Conservation (phyloP, 64 coral and sea anemone genomes). For the Montipora sp. region DNA sequence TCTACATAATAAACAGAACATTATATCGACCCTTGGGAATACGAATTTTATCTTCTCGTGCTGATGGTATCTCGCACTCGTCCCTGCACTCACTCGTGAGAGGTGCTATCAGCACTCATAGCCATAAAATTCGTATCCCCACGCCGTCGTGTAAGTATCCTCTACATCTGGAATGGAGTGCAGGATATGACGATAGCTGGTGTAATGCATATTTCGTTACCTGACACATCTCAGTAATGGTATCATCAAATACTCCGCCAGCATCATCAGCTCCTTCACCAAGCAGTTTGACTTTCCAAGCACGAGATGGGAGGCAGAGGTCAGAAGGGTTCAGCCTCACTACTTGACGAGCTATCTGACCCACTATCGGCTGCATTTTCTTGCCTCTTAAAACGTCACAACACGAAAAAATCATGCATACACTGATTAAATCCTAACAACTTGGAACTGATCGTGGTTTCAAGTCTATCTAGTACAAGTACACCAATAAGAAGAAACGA, state of each 20-base stretch:
- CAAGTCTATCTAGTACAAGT: too few relatives aligned
- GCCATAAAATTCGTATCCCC: too few relatives aligned
- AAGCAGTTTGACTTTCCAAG: constrained; percentile 93
- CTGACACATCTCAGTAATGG: constrained; percentile 93
- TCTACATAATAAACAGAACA: too few relatives aligned
- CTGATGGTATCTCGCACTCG: too few relatives aligned
- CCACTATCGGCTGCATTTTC: constrained; percentile 73
- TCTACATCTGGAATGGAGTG: background rate
- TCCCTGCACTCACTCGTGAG: too few relatives aligned
- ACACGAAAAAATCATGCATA: background rate
- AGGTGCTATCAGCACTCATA: too few relatives aligned
- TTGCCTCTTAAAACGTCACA: constrained; percentile 65
- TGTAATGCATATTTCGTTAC: constrained; percentile 4
- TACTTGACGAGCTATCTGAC: constrained; percentile 85
- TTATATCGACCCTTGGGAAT: too few relatives aligned
- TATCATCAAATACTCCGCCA: constrained; percentile 94
- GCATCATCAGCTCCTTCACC: constrained; percentile 94
- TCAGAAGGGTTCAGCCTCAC: constrained; percentile 81
- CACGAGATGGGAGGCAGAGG: constrained; percentile 81
- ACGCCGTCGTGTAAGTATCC: too few relatives aligned
- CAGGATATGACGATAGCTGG: background rate
- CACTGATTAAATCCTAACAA: too few relatives aligned
- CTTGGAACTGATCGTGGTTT: too few relatives aligned
- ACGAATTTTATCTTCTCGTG: too few relatives aligned
- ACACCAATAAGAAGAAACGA: too few relatives aligned